These are phyloP conservation scores for Choristoneura fumiferana DNA, from an alignment of 1,140 invertebrate species.

Conservation along the genomic window DNA sequence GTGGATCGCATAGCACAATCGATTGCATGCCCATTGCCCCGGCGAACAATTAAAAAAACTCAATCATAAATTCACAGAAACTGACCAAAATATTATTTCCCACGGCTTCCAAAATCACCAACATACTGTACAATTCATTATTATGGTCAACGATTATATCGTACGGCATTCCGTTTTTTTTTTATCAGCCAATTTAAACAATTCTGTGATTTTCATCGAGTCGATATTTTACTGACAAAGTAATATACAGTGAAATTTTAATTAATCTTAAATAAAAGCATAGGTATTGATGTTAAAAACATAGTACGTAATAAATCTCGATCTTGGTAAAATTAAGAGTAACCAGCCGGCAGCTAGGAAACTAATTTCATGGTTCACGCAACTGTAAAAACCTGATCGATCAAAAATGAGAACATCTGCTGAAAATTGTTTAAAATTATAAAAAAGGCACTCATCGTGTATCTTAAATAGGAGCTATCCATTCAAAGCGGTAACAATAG, in stretches of 20 bases:
- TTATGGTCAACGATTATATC: constrained; percentile 9
- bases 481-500: constrained; percentile 74
- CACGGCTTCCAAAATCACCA: constrained; percentile 38
- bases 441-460: constrained; percentile 61
- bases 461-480: constrained; percentile 75
- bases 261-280: too few species aligned
- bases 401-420: constrained; percentile 69
- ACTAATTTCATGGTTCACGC: constrained; percentile 66
- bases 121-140: neutral
- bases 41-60: constrained; percentile 51
- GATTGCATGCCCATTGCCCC: constrained; percentile 47
- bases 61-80: constrained; percentile 39
- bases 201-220: neutral
- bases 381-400: constrained; percentile 60
- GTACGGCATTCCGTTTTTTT: neutral
- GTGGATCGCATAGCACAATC: constrained; percentile 45
- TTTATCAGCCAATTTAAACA: neutral
- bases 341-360: constrained; percentile 27
- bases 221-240: too few species aligned
- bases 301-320: neutral
- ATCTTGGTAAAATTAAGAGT: constrained; percentile 11
- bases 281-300: neutral
- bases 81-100: constrained; percentile 52
- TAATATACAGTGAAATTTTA: too few species aligned
- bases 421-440: constrained; percentile 72